Evolutionary conservation across 2,113 vertebrate genomes (phyloP), one percentile per base, ranked within the genome.

Genomic region (Condylura cristata): DNA sequence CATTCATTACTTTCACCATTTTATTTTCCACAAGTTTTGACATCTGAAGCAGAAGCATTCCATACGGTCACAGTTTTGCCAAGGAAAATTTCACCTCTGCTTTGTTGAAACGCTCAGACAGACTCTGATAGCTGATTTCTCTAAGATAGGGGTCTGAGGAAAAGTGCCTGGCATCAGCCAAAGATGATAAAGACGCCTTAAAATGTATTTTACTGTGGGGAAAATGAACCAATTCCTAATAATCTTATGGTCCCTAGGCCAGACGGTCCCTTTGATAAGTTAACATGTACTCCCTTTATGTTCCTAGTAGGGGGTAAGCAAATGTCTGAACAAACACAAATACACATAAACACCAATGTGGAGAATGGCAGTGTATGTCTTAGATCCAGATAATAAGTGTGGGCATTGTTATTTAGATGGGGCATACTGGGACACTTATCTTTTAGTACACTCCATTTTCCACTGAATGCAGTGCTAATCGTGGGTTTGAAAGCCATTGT

Each of bases 341-440:
- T 97, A 96, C 97, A 89, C 97, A 98, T 97, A 98, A 98, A 98
- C 98, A 97, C 96, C 30, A 96, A 79, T 97, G 97, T 92, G 95
- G 96, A 97, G 98, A 98, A 98, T 97, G 96, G 97, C 97, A 90
- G 96, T 97, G 96, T 96, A 93, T 92, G 94, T 98, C 98, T 98
- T 97, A 96, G 97, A 98, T 98, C 96, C 89, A 97, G 97, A 98
- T 98, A 98, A 96, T 97, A 98, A 98, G 97, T 97, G 97, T 95
- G 97, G 96, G 97, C 95, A 98, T 98, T 98, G 98, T 98, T 97
- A 98, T 98, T 98, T 98, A 97, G 98, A 98, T 98, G 98, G 97
- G 44, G 74, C 98, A 98, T 97, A 98, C 97, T 98, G 98, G 98
- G 98, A 98, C 98, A 97, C 98, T 98, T 98, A 98, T 98, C 98